phyloP scores from a whole-genome alignment of 2,113 vertebrate species.

The Tauraco erythrolophus region DNA sequence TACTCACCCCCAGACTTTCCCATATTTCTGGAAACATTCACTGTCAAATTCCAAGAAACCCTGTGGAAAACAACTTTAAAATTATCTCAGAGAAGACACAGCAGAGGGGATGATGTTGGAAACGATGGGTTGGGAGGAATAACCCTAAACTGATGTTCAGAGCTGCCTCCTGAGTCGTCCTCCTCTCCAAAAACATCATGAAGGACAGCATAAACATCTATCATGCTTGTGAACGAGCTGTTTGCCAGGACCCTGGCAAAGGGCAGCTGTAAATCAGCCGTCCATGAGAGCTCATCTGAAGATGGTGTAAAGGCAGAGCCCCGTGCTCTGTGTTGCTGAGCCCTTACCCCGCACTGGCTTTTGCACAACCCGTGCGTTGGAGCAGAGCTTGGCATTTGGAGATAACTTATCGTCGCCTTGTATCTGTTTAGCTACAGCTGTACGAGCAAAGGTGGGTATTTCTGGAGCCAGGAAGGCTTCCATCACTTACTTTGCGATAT shows the following conservation, averaged over 20 bases:
- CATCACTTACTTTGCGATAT: constrained; percentile 74
- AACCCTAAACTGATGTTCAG: not conserved
- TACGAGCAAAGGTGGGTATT: not conserved
- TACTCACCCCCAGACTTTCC: constrained; percentile 87
- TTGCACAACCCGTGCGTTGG: rapidly evolving
- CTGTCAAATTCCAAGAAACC: constrained; percentile 75
- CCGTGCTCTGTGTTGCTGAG: not conserved
- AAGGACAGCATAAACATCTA: not conserved
- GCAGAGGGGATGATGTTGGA: rapidly evolving
- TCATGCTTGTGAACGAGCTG: not conserved
- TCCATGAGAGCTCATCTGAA: rapidly evolving
- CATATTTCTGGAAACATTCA: constrained; percentile 81
- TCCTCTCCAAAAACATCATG: not conserved
- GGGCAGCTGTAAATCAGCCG: not conserved
- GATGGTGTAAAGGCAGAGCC: not conserved
- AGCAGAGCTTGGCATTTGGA: not conserved
- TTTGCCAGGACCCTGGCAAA: not conserved
- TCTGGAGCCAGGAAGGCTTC: not conserved
- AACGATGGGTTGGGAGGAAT: not conserved
- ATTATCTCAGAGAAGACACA: not conserved
- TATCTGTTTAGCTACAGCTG: not conserved
- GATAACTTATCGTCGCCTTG: not conserved
- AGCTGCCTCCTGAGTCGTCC: not conserved
- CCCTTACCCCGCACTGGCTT: not conserved
- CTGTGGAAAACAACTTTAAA: constrained; percentile 58